Base-by-base conservation (phyloP, 2,888 invertebrate species). In the Dexiosoma caninum region DNA sequence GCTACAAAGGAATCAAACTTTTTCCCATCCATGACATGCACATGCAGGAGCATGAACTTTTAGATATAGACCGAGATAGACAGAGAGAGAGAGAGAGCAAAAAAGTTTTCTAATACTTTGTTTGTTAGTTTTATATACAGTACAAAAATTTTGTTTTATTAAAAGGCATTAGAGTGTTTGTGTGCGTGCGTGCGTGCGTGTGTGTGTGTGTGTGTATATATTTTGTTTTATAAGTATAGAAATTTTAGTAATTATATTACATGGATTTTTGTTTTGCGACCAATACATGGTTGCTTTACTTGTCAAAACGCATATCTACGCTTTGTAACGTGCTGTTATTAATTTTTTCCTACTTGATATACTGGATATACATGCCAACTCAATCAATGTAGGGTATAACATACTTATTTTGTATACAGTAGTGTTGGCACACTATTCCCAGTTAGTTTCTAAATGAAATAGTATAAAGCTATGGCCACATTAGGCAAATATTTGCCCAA, bases 171-270 rank as follows among this genome's bases (percentile, higher is more conserved):
- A 57, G 16, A 27, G n/a, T 10, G 23, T 30, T 21, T 64, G 16
- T 37, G n/a, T 10, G 23, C 32, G 35, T 23, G 10, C 49, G 27
- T 51, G 35, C 55, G 30, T n/a, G n/a, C n/a, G n/a, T n/a, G n/a
- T 30, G n/a, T 64, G 16, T 37, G n/a, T 10, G 23, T 35, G 35
- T 23, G 10, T 49, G 27, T n/a, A n/a, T n/a, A n/a, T n/a, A n/a
- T n/a, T n/a, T n/a, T 44, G 40, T 53, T 66, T 14, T 66, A 62
- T 53, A 69, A 69, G 78, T 78, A 57, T 35, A 42, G 27, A 42
- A 70, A 23, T 79, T 70, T 70, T 66, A 35, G 64, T 79, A 74
- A 79, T 79, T 62, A 74, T 79, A 79, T 74, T 75, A 59, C 42
- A 70, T n/a, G 70, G 64, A 69, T 70, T 75, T 64, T 53, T 44